Evolutionary conservation across 2,888 invertebrate species (phyloP).

Genomic region (Pycnomerus fuliginosus): DNA sequence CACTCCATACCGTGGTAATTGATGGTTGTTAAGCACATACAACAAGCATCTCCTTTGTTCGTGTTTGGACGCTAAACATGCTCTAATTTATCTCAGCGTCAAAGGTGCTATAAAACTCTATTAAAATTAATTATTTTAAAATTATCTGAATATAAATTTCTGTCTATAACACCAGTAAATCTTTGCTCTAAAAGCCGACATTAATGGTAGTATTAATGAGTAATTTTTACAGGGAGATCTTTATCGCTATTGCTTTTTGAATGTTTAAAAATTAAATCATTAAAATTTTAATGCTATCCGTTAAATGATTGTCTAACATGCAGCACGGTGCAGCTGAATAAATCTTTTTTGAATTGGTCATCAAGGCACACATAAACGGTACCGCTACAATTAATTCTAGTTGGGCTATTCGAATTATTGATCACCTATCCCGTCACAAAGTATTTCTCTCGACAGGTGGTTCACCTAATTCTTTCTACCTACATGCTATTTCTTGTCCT

Average conservation of each 20-base stretch:
- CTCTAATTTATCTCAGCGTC: constrained; percentile 21
- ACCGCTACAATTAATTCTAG: too few species aligned
- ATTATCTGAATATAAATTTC: constrained; percentile 24
- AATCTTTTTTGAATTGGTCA: too few species aligned
- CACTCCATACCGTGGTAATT: constrained; percentile 9
- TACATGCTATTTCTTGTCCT: too few species aligned
- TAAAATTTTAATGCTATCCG: constrained; percentile 22
- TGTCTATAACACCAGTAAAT: constrained; percentile 24
- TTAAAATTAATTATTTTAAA: constrained; percentile 23
- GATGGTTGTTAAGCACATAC: constrained; percentile 9
- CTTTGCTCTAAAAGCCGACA: constrained; percentile 21
- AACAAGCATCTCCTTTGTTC: constrained; percentile 6
- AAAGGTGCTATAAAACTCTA: constrained; percentile 17
- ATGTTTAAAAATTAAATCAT: constrained; percentile 27
- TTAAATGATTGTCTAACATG: too few species aligned
- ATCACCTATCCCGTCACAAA: too few species aligned
- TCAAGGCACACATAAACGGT: too few species aligned
- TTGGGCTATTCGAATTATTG: too few species aligned
- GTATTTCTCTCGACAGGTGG: too few species aligned
- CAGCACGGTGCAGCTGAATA: too few species aligned
- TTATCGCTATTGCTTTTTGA: constrained; percentile 22
- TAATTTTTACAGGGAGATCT: constrained; percentile 22
- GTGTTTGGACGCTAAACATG: constrained; percentile 10
- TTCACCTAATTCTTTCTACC: too few species aligned
- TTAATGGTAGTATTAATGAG: constrained; percentile 25